Percentiles rank a stretch among this genome's conserved stretches.
Evolutionary conservation across 2,797 vertebrate species (phyloP).

Genomic region (Choloepus didactylus): DNA sequence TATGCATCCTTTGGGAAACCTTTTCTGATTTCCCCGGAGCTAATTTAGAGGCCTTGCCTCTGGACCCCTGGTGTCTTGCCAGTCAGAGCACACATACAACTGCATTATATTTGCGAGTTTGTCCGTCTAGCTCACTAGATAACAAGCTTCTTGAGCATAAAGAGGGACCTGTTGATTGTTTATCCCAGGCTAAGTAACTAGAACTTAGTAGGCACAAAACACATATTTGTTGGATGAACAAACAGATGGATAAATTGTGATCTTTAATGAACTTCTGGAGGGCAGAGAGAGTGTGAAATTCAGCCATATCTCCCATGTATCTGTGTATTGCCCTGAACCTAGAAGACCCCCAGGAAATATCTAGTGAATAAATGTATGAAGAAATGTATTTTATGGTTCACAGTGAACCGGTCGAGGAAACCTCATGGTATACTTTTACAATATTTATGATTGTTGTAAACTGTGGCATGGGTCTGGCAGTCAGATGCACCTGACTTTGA

Average conservation of each 20-base stretch:
- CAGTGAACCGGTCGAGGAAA: background rate
- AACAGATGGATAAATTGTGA: background rate
- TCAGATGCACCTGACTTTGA: background rate
- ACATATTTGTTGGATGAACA: background rate
- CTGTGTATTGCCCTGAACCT: background rate
- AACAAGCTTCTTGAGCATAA: background rate
- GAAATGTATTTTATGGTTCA: background rate
- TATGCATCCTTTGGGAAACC: background rate
- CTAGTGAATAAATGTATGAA: background rate
- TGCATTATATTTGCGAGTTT: background rate
- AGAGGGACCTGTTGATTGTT: background rate
- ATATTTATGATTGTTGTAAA: background rate
- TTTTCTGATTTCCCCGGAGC: conserved; percentile 29
- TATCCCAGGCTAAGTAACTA: background rate
- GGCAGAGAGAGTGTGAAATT: background rate
- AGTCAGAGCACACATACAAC: background rate
- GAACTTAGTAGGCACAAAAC: background rate
- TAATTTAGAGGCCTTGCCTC: background rate
- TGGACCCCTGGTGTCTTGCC: background rate
- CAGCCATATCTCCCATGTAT: background rate
- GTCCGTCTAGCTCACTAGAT: background rate
- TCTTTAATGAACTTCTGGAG: background rate
- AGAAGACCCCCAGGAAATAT: background rate
- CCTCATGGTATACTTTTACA: background rate
- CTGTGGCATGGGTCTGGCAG: too few relatives aligned